These are phyloP conservation scores for Seriola dumerili DNA, from an alignment of 2,113 vertebrate species.

Conservation along the genomic window DNA sequence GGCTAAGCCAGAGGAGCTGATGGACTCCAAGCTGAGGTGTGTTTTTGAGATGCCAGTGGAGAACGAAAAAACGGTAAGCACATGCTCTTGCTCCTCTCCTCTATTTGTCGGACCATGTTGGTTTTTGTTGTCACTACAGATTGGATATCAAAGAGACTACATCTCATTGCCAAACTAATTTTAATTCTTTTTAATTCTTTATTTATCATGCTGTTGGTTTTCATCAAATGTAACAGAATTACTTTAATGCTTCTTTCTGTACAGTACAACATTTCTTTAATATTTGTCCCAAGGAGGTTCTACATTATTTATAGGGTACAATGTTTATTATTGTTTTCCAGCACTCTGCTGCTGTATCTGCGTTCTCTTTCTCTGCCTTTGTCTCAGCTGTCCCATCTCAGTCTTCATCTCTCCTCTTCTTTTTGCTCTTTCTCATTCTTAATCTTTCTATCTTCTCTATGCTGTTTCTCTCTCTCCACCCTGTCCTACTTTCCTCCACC, in stretches of 20 bases:
- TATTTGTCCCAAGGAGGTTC: background rate
- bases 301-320: conserved; percentile 5
- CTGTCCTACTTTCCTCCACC: conserved; percentile 13
- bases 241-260: conserved; percentile 5
- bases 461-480: conserved; percentile 9
- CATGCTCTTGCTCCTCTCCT: background rate
- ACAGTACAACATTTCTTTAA: background rate
- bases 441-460: background rate
- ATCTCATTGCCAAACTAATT: background rate
- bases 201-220: background rate
- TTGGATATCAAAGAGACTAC: background rate
- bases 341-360: background rate
- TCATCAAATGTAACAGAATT: background rate
- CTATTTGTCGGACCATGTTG: background rate
- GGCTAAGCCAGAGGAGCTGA: conserved; percentile 97
- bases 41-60: conserved; percentile 97
- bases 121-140: background rate
- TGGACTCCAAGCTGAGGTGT: conserved; percentile 99
- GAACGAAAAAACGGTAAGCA: conserved; percentile 95
- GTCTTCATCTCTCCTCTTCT: background rate
- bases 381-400: background rate
- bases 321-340: conserved; percentile 16
- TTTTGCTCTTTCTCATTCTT: background rate
- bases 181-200: background rate
- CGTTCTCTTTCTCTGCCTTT: background rate